phyloP scores from a whole-genome alignment of 2,113 vertebrate genomes.

The Aix galericulata region DNA sequence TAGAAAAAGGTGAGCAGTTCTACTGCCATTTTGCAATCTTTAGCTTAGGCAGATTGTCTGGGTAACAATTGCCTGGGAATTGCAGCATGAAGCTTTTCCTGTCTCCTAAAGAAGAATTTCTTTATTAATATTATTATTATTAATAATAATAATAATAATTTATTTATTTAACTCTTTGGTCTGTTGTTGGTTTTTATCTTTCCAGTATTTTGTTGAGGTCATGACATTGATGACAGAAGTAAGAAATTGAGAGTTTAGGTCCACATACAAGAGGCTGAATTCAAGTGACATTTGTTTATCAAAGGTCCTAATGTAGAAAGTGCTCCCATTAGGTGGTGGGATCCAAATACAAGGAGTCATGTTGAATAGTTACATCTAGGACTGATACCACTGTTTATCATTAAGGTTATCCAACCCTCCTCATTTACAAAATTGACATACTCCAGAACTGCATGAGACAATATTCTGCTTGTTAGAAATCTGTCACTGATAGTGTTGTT shows the following conservation, averaged over 20 bases:
- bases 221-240: background rate
- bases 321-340: background rate
- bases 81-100: background rate
- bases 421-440: background rate
- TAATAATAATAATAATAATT: background rate
- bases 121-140: too few species aligned
- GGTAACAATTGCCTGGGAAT: background rate
- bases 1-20: background rate
- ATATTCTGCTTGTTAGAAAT: background rate
- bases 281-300: background rate
- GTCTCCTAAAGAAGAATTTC: background rate
- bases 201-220: background rate
- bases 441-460: background rate
- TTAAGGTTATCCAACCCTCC: background rate
- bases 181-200: background rate
- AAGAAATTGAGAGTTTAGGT: background rate
- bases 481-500: background rate
- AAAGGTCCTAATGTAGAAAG: background rate
- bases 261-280: background rate
- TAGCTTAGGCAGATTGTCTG: background rate
- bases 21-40: background rate
- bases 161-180: background rate
- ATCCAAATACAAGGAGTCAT: background rate
- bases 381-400: background rate
- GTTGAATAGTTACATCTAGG: background rate